Evolutionary conservation across 2,888 invertebrate genomes (phyloP).

Genomic region (Tenodera sinensis): DNA sequence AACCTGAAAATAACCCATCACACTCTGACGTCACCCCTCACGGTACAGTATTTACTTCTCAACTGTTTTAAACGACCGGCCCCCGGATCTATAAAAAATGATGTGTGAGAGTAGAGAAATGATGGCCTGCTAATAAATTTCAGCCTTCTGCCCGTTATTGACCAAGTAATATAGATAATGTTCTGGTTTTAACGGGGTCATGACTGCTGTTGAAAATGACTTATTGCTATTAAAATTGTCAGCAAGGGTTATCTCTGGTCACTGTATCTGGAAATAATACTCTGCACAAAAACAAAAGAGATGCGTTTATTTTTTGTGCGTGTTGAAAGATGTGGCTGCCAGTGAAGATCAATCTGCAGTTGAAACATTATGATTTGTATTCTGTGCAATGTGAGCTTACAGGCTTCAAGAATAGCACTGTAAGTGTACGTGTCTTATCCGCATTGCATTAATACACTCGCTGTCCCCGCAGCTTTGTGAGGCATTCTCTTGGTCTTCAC

Average conservation of each 20-base stretch:
- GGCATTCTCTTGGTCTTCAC: no score
- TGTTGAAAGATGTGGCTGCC: not conserved
- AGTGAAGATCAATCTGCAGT: not conserved
- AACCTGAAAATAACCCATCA: not conserved
- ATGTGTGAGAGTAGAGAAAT: constrained; percentile 4
- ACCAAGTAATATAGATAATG: not conserved
- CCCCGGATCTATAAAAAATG: constrained; percentile 8
- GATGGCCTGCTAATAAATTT: constrained; percentile 3
- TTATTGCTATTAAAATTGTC: constrained; percentile 3
- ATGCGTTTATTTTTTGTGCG: not conserved
- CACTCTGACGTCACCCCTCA: not conserved
- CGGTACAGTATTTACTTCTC: not conserved
- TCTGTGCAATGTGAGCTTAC: no score
- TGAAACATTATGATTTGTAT: no score
- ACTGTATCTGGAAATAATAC: not conserved
- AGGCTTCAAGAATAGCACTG: no score
- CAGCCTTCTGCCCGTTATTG: not conserved
- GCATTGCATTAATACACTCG: no score
- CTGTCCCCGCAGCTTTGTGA: no score
- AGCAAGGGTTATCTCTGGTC: not conserved
- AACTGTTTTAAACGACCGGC: not conserved
- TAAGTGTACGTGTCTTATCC: no score
- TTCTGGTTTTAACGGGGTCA: not conserved
- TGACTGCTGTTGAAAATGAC: not conserved
- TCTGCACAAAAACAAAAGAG: not conserved